Base-by-base conservation (phyloP, 2,797 vertebrate genomes). In the Acanthurus lineatus region DNA sequence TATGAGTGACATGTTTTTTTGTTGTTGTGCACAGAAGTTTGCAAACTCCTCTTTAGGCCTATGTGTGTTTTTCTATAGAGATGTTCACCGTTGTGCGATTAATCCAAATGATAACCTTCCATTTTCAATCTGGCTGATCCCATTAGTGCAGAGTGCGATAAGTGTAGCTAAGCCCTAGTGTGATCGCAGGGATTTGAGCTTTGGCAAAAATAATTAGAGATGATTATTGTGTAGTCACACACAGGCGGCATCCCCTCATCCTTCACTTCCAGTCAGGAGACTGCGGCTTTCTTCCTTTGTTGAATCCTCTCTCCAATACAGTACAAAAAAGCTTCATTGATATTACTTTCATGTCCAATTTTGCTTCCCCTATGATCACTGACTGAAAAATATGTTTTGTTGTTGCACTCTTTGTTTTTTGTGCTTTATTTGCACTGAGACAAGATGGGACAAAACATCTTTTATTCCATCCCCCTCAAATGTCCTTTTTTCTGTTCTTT, bases 191-290 rank as follows among this genome's bases (percentile, higher is more conserved):
- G 82, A 86, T 87, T 82, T 89, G 59, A 77, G 76, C 80, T 88
- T 85, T 76, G 67, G 56, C 82, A 66, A 83, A 86, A 87, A 81
- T 84, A 85, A 89, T 89, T 91, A 89, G 66, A 82, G 68, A 82
- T 87, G 85, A 88, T 88, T 86, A 84, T 82, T 77, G 73, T 45
- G 49, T 52, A 82, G 78, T 82, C 71, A 69, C 81, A 69, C 81
- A 84, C 57, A 69, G 56, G 35, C 64, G 44, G 77, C 76, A 70
- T 79, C 67, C 38, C 77, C 63, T 86, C 79, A 80, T 89, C 74
- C 76, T 86, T 84, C 77, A 77, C 86, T 77, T 69, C 5, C n/a
- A 75, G 57, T 78, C 75, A 57, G 45, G 63, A 81, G 81, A 69
- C 73, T 35, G 2, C 28, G 1, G 56, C 25, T 75, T 51, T 67